Evolutionary conservation across 2,797 vertebrate species (phyloP).

Genomic region (Dicrostonyx torquatus): DNA sequence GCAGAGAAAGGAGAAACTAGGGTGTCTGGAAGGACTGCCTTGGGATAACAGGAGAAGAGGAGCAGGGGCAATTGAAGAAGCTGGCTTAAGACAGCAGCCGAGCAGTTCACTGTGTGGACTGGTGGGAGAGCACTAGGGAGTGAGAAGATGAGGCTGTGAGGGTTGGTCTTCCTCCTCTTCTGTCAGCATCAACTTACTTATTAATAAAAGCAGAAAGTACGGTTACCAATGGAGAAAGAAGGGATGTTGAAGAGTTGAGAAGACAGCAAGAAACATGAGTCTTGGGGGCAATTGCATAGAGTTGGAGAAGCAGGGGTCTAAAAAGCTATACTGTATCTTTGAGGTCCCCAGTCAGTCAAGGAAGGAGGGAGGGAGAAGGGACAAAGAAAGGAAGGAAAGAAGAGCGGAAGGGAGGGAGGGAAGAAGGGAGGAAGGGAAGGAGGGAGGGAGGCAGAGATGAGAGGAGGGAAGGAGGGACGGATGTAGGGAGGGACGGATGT

Average conservation of each 20-base stretch:
- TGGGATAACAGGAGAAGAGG: not conserved
- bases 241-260: not conserved
- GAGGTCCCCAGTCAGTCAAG: too few species aligned
- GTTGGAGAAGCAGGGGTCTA: not conserved
- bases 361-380: not conserved
- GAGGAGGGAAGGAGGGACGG: too few species aligned
- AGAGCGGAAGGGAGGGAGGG: not conserved
- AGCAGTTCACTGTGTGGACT: not conserved
- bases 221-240: not conserved
- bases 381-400: not conserved
- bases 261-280: not conserved
- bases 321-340: not conserved
- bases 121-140: too few species aligned
- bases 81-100: not conserved
- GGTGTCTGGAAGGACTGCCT: not conserved
- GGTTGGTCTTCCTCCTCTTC: not conserved
- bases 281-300: not conserved
- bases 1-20: not conserved
- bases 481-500: rapidly evolving
- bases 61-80: not conserved
- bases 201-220: not conserved
- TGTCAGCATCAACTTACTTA: not conserved
- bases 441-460: rapidly evolving
- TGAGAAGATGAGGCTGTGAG: not conserved
- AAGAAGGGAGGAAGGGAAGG: not conserved